Evolutionary conservation across 2,888 invertebrate genomes (phyloP).

Genomic region (Hypercompe scribonia): DNA sequence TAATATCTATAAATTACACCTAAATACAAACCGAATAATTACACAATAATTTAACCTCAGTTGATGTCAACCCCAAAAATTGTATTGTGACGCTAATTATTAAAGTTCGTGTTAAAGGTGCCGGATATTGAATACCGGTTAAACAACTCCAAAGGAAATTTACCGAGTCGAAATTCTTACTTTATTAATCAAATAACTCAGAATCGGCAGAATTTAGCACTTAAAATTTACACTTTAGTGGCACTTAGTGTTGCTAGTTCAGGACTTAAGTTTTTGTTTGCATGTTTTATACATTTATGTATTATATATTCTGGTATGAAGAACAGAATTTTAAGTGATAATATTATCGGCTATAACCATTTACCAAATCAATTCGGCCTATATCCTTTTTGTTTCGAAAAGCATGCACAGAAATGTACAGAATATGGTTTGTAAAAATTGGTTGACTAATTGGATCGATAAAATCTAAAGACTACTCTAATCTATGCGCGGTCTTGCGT

Average conservation of each 20-base stretch:
- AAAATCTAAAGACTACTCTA: too few relatives aligned
- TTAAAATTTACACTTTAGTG: not conserved
- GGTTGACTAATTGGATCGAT: too few relatives aligned
- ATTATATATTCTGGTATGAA: too few relatives aligned
- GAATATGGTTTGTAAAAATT: too few relatives aligned
- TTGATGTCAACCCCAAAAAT: not conserved
- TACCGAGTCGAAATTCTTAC: not conserved
- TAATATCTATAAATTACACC: too few relatives aligned
- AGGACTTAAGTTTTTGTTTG: not conserved
- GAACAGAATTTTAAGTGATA: too few relatives aligned
- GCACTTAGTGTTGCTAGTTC: not conserved
- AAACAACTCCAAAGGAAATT: not conserved
- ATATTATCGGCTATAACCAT: too few relatives aligned
- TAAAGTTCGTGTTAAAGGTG: not conserved
- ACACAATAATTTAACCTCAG: not conserved
- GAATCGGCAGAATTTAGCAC: not conserved
- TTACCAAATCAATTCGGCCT: too few relatives aligned
- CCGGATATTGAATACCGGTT: not conserved
- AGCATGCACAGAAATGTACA: too few relatives aligned
- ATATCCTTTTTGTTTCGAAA: too few relatives aligned
- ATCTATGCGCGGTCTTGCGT: too few relatives aligned
- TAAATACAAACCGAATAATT: not conserved
- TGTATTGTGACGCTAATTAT: not conserved
- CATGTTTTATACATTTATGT: too few relatives aligned
- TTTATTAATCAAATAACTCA: not conserved